Evolutionary conservation across 2,888 invertebrate species (phyloP).

Genomic region (Acronicta psi): DNA sequence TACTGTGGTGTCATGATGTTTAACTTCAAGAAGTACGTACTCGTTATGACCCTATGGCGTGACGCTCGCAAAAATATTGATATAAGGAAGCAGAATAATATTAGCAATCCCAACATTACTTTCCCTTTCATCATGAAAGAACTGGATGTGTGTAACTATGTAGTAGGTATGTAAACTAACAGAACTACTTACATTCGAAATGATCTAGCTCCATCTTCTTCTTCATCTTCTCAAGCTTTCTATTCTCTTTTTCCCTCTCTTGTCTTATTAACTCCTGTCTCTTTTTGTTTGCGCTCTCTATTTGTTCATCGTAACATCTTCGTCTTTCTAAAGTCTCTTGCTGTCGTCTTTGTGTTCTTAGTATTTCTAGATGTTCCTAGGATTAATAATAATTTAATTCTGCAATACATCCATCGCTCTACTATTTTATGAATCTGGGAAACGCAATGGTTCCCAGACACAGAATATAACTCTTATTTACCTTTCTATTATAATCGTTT

Average conservation of each 20-base stretch:
- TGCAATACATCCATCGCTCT: no score
- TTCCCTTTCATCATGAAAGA: background rate
- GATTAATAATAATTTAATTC: slow-evolving; percentile 6
- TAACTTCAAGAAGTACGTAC: no score
- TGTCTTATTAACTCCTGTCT: slow-evolving; percentile 69
- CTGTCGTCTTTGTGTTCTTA: slow-evolving; percentile 64
- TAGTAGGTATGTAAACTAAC: background rate
- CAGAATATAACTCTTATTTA: slow-evolving; percentile 31
- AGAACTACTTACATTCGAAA: slow-evolving; percentile 70
- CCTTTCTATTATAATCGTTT: slow-evolving; percentile 76
- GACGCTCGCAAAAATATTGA: no score
- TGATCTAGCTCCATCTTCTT: slow-evolving; percentile 82
- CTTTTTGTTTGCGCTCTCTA: slow-evolving; percentile 75
- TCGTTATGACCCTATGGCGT: no score
- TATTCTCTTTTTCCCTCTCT: slow-evolving; percentile 79
- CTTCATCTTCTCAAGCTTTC: slow-evolving; percentile 72
- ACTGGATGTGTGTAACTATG: no score
- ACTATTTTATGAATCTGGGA: no score
- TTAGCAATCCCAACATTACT: no score
- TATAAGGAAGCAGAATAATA: no score
- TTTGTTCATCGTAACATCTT: slow-evolving; percentile 79
- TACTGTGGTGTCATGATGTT: no score
- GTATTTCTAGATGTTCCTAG: slow-evolving; percentile 75
- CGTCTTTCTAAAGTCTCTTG: slow-evolving; percentile 77
- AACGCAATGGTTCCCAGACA: no score